Percentiles rank a stretch among this genome's conserved stretches.
These are phyloP conservation scores for Falco naumanni DNA, from an alignment of 2,797 vertebrate species.

Conservation along the genomic window DNA sequence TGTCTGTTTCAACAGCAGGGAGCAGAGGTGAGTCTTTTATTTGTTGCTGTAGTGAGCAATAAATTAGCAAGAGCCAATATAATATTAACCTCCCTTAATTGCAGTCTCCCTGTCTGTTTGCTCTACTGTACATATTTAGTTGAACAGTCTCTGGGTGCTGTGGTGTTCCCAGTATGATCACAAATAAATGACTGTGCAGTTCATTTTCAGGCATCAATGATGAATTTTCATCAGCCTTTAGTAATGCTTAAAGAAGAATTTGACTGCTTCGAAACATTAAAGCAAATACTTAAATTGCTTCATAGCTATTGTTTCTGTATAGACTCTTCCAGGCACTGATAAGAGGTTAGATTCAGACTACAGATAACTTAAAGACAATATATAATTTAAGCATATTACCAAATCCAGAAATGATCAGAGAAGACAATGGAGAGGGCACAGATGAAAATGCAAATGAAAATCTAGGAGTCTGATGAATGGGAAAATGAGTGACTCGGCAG, in stretches of 20 bases:
- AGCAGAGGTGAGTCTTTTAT: neutral
- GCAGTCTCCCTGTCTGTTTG: neutral
- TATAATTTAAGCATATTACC: neutral
- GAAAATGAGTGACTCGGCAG: neutral
- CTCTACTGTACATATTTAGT: slow-evolving; percentile 39
- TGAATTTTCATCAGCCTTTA: slow-evolving; percentile 3
- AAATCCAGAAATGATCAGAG: neutral
- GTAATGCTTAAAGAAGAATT: neutral
- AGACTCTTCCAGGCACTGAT: neutral
- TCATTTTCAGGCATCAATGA: neutral
- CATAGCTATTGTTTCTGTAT: neutral
- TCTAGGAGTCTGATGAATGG: neutral
- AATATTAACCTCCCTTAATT: slow-evolving; percentile 72
- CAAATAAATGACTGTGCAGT: neutral
- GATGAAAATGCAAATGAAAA: neutral
- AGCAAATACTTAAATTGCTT: neutral
- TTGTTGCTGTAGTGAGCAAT: slow-evolving; percentile 58
- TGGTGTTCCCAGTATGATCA: neutral
- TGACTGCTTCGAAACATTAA: neutral
- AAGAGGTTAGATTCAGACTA: neutral
- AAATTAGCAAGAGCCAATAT: neutral
- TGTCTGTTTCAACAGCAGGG: neutral
- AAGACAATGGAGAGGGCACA: neutral
- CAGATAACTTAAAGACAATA: neutral
- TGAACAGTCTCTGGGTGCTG: neutral